Conservation (phyloP, 2,797 vertebrate genomes). For the Vultur gryphus region DNA sequence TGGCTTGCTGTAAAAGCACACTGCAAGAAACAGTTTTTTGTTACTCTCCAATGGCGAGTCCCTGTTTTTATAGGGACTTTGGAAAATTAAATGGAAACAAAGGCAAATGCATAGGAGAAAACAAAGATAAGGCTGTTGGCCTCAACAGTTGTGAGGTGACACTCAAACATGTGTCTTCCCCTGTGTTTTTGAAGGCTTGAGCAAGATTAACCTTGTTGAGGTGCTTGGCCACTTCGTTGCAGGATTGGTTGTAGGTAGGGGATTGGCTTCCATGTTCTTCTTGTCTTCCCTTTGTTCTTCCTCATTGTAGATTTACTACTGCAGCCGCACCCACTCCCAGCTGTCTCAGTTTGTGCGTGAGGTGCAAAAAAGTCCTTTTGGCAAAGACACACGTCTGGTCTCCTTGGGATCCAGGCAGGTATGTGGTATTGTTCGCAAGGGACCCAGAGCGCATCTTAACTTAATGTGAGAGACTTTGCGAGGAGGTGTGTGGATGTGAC, state of each 20-base stretch:
- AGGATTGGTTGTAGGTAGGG: not conserved
- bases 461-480: not conserved
- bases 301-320: constrained; percentile 90
- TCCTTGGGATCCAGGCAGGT: constrained; percentile 94
- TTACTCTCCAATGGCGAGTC: not conserved
- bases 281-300: not conserved
- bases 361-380: constrained; percentile 93
- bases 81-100: not conserved
- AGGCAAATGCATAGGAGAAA: not conserved
- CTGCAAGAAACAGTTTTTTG: not conserved
- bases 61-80: not conserved
- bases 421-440: not conserved
- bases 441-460: not conserved
- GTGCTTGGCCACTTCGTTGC: not conserved
- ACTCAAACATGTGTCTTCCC: not conserved
- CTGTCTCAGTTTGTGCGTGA: constrained; percentile 94
- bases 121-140: not conserved
- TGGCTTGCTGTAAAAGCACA: not conserved
- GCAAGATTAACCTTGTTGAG: not conserved
- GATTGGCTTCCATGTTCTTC: not conserved
- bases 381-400: constrained; percentile 82
- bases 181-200: not conserved
- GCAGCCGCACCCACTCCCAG: constrained; percentile 97
- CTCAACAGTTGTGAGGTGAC: not conserved
- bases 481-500: not conserved